phyloP scores from a whole-genome alignment of 2,113 vertebrate genomes.

The Orthonyx spaldingii region DNA sequence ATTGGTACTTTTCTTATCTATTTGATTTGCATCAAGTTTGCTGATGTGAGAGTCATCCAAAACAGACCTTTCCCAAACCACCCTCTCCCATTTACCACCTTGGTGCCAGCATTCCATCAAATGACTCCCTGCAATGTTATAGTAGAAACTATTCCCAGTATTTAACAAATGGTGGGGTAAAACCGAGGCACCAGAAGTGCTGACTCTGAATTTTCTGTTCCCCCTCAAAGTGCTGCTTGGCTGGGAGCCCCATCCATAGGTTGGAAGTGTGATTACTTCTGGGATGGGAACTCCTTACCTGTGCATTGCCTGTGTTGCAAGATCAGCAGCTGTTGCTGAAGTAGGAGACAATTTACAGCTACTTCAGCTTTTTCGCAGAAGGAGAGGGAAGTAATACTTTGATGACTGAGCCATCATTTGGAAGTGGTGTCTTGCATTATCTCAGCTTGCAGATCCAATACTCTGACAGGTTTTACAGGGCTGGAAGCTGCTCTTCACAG shows the following conservation, averaged over 20 bases:
- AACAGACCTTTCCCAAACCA: neutral
- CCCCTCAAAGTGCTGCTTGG: neutral
- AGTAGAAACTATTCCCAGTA: neutral
- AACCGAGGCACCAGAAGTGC: neutral
- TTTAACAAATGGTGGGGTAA: neutral
- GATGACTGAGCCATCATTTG: slow-evolving; percentile 1
- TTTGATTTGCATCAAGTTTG: neutral
- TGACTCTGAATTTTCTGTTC: neutral
- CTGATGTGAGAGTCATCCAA: neutral
- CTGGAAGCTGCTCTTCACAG: neutral
- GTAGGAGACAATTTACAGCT: neutral
- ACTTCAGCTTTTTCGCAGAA: neutral
- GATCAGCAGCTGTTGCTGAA: neutral
- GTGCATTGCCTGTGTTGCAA: neutral
- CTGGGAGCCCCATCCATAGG: neutral
- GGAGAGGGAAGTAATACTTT: neutral
- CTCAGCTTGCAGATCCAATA: slow-evolving; percentile 32
- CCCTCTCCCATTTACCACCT: neutral
- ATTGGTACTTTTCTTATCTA: neutral
- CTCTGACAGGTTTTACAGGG: slow-evolving; percentile 22
- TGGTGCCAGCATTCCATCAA: neutral
- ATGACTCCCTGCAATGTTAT: neutral
- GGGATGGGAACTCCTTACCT: neutral
- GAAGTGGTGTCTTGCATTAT: slow-evolving; percentile 39
- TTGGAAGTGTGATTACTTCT: neutral